Conservation (phyloP, 2,888 invertebrate species). For the Leptopilina myrica region DNA sequence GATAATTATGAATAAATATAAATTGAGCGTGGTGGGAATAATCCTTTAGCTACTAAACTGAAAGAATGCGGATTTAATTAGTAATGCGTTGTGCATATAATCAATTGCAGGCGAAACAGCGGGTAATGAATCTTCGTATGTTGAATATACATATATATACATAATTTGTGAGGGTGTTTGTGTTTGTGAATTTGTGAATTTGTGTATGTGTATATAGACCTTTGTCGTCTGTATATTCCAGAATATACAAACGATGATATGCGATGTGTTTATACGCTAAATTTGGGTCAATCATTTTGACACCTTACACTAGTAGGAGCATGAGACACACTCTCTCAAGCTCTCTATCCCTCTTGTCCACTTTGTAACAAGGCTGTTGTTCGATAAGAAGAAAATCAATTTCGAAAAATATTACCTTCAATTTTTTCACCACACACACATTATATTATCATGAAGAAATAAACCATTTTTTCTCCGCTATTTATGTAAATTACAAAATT, state of each 20-base stretch:
- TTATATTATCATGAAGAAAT: too few relatives aligned
- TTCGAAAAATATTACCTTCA: neutral
- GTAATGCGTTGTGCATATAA: neutral
- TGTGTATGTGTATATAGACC: neutral
- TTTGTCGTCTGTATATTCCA: conserved; percentile 19
- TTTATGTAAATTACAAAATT: too few relatives aligned
- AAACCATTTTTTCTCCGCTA: too few relatives aligned
- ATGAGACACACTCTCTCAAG: conserved; percentile 21
- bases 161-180: too few relatives aligned
- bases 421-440: neutral
- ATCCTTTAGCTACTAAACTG: neutral
- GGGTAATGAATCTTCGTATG: conserved; percentile 22
- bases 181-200: too few relatives aligned
- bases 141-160: too few relatives aligned
- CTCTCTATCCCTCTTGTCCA: conserved; percentile 19
- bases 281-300: conserved; percentile 46
- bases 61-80: neutral
- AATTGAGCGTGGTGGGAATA: too few relatives aligned
- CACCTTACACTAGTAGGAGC: conserved; percentile 45
- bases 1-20: too few relatives aligned
- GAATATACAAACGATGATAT: conserved; percentile 30
- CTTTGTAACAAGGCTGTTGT: conserved; percentile 12
- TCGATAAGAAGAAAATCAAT: conserved; percentile 11
- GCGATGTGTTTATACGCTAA: conserved; percentile 7
- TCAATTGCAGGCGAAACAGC: conserved; percentile 11